A percentile compares a stretch with the other conserved stretches of the same genome.
Conservation (phyloP, 2,888 invertebrate genomes). For the Acronicta leporina region DNA sequence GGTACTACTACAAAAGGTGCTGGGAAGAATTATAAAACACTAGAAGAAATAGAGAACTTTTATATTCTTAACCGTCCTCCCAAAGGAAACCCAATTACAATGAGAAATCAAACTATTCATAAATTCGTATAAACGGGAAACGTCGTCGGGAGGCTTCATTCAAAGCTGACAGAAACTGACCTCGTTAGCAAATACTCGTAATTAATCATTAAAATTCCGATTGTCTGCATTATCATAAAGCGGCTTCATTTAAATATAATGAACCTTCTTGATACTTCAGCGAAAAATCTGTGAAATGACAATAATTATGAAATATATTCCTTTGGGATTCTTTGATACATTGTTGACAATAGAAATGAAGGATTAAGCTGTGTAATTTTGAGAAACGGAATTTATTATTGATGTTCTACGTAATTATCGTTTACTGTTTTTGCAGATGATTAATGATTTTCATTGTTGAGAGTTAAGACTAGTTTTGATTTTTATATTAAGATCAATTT, state of each 20-base stretch:
- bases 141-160: conserved; percentile 22
- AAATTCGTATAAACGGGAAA: conserved; percentile 4
- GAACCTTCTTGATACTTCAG: conserved; percentile 27
- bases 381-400: conserved; percentile 42
- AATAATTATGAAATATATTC: conserved; percentile 41
- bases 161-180: conserved; percentile 21
- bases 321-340: conserved; percentile 35
- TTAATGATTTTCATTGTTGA: conserved; percentile 27
- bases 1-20: too few species aligned
- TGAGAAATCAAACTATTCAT: conserved; percentile 22
- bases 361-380: conserved; percentile 22
- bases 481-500: not conserved
- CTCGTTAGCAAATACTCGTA: conserved; percentile 53
- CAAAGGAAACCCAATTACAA: conserved; percentile 8
- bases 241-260: conserved; percentile 44
- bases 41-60: too few species aligned
- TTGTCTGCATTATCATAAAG: conserved; percentile 26
- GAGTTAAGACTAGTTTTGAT: conserved; percentile 17
- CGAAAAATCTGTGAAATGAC: conserved; percentile 38
- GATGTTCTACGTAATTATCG: conserved; percentile 40
- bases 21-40: too few species aligned
- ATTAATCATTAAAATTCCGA: conserved; percentile 48
- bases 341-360: conserved; percentile 30
- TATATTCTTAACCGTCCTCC: not conserved
- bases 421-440: conserved; percentile 29